Base-by-base conservation (phyloP, 2,888 invertebrate genomes). In the Oeneis ivallda region DNA sequence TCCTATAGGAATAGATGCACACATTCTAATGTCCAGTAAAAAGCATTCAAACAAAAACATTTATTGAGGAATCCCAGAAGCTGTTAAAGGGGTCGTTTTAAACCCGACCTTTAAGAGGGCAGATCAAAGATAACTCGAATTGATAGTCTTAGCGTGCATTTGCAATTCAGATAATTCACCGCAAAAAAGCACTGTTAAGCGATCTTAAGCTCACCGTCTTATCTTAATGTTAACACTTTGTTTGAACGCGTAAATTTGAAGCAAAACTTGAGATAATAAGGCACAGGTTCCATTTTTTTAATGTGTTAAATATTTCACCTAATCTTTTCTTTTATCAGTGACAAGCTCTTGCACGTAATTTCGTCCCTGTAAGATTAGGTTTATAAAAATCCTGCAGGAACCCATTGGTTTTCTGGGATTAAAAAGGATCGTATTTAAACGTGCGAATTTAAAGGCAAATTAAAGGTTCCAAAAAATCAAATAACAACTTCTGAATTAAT, bases 221-320 rank as follows among this genome's bases (percentile, higher is more conserved):
- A 88, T 87, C 85, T 86, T 81, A 81, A 84, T 83, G 82, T 84
- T 83, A 79, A 82, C 85, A 84, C 85, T 82, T 82, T 82, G 81
- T 83, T 82, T 80, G 77, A 76, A 75, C 80, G 82, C 84, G 83
- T 85, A 82, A 85, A 83, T 72, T 82, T 78, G 74, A 70, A 73
- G 77, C 78, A 80, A 80, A 83, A 76, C 77, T 77, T 77, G 79
- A 83, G 83, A 85, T 83, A 62, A 83, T 81, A 13, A 37, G 13
- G 17, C 37, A 32, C 10, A 8, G 47, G 49, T 37, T 17, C 19
- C 49, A 49, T 37, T n/a, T 39, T 49, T 47, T 50, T 15, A 60
- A 60, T 50, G 60, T n/a, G 15, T 50, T 19, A 9, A 19, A 34
- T 58, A 47, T 15, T 32, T 58, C n/a, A 47, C 15, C n/a, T 58